Percentiles rank a stretch among this genome's conserved stretches.
Evolutionary conservation across 2,113 vertebrate species (phyloP).

Genomic region (Cercocebus atys): DNA sequence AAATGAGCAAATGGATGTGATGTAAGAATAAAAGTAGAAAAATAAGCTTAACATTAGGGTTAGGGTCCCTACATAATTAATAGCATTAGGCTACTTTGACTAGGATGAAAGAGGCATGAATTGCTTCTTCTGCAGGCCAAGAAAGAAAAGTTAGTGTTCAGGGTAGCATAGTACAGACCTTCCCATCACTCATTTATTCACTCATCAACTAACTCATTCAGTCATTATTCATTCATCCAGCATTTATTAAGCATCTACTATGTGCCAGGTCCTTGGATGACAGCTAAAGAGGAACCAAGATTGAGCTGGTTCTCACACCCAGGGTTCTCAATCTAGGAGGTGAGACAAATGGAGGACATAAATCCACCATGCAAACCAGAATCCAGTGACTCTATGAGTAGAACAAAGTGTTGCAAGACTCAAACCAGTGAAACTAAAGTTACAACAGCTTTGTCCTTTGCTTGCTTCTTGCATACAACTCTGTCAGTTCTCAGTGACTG

Average conservation of each 20-base stretch:
- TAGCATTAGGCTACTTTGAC: neutral
- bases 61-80: neutral
- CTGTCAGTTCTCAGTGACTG: slow-evolving; percentile 6
- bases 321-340: slow-evolving; percentile 5
- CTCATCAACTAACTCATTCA: slow-evolving; percentile 7
- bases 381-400: neutral
- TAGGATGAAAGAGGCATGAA: neutral
- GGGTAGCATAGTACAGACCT: neutral
- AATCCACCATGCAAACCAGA: slow-evolving; percentile 7
- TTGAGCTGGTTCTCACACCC: neutral
- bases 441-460: slow-evolving; percentile 27
- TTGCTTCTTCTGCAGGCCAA: neutral
- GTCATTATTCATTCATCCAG: slow-evolving; percentile 21
- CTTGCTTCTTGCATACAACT: slow-evolving; percentile 22
- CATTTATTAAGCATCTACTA: slow-evolving; percentile 22
- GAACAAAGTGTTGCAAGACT: neutral
- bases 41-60: neutral
- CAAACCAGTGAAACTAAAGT: slow-evolving; percentile 36
- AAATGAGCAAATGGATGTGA: slow-evolving; percentile 31
- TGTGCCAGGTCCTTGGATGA: neutral
- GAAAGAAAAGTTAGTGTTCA: slow-evolving; percentile 14
- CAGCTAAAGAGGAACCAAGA: slow-evolving; percentile 35
- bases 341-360: slow-evolving; percentile 18
- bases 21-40: neutral
- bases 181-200: neutral